Percentiles rank a stretch among this genome's conserved stretches.
phyloP scores from a whole-genome alignment of 2,113 vertebrate species.

The Potamarius usumacintae region DNA sequence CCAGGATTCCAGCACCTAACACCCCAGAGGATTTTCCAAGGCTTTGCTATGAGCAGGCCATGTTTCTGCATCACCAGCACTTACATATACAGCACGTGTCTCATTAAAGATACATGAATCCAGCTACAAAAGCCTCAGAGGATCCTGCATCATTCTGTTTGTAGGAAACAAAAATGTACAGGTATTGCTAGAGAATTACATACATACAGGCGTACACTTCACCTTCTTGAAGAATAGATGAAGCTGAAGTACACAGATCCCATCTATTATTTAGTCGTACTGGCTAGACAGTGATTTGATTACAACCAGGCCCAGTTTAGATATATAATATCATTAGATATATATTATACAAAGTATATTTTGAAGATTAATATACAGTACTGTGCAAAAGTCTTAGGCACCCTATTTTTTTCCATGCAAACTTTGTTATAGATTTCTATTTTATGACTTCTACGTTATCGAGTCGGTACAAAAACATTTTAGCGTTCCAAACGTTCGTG shows the following conservation, averaged over 20 bases:
- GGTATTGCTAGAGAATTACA: neutral
- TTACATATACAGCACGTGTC: conserved; percentile 26
- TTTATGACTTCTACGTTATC: too few species aligned
- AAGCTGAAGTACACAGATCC: neutral
- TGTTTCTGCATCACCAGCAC: conserved; percentile 23
- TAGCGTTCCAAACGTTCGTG: too few species aligned
- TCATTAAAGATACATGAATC: conserved; percentile 43
- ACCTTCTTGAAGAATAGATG: neutral
- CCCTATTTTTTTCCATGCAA: too few species aligned
- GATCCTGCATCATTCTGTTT: conserved; percentile 22
- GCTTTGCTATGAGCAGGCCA: conserved; percentile 21
- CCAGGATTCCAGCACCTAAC: neutral
- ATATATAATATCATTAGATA: neutral
- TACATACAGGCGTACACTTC: neutral
- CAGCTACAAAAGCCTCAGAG: conserved; percentile 1
- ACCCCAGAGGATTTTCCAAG: conserved; percentile 11
- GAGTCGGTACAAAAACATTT: too few species aligned
- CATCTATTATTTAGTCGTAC: neutral
- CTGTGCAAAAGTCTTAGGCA: too few species aligned
- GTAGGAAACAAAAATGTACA: conserved; percentile 23
- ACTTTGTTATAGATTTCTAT: too few species aligned
- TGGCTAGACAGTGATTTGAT: neutral
- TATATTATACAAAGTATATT: neutral
- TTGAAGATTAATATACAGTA: neutral
- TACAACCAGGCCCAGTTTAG: neutral